A percentile compares a stretch with the other conserved stretches of the same genome.
phyloP scores from a whole-genome alignment of 2,113 vertebrate species.

The Acinonyx jubatus region DNA sequence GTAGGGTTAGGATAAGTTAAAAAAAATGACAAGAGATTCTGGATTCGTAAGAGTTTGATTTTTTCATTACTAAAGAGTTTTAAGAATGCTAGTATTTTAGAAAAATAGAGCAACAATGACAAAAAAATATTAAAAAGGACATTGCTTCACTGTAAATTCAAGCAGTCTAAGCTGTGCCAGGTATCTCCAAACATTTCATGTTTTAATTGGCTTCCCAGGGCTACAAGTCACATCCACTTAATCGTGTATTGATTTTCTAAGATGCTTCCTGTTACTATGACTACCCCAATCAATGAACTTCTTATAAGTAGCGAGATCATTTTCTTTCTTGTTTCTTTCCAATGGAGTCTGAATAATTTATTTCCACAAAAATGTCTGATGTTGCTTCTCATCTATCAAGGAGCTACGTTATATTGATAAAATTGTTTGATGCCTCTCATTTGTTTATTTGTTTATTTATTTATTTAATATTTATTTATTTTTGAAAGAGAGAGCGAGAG shows the following conservation, averaged over 20 bases:
- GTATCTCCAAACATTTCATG: constrained; percentile 67
- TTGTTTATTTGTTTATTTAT: not conserved
- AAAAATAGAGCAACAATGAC: not conserved
- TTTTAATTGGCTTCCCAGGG: constrained; percentile 76
- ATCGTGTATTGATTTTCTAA: constrained; percentile 81
- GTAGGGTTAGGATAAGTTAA: not conserved
- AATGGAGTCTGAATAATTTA: constrained; percentile 62
- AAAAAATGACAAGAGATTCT: not conserved
- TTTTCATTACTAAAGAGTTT: not conserved
- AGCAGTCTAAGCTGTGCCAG: constrained; percentile 23
- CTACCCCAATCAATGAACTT: constrained; percentile 81
- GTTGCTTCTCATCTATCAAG: constrained; percentile 35
- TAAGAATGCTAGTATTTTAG: not conserved
- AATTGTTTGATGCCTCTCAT: not conserved
- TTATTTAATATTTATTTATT: too few species aligned
- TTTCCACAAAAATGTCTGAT: constrained; percentile 46
- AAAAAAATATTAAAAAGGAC: constrained; percentile 17
- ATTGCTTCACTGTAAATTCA: constrained; percentile 19
- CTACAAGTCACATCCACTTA: constrained; percentile 72
- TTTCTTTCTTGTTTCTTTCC: constrained; percentile 75
- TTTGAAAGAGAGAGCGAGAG: too few species aligned
- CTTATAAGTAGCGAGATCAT: constrained; percentile 73
- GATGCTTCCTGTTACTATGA: constrained; percentile 73
- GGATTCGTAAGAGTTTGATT: not conserved
- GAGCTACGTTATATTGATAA: constrained; percentile 40